Conservation (phyloP, 2,888 invertebrate species). For the Notodonta ziczac region DNA sequence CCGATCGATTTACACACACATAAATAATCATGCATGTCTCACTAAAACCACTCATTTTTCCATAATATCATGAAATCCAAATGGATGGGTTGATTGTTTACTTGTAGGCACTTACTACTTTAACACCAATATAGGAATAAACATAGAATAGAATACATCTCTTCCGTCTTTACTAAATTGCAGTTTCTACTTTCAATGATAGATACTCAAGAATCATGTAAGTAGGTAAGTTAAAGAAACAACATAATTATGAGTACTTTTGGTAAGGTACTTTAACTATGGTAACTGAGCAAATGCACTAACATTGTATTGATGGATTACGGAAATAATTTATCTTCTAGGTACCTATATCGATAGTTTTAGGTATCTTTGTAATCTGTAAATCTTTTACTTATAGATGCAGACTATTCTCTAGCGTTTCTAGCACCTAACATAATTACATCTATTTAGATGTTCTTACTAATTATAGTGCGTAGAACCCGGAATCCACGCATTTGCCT, state of each 20-base stretch:
- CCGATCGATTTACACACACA: constrained; percentile 55
- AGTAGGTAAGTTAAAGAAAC: too few species aligned
- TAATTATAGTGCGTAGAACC: constrained; percentile 37
- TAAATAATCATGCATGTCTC: constrained; percentile 69
- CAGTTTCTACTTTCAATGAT: constrained; percentile 5
- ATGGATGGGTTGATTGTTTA: constrained; percentile 9
- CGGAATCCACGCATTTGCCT: constrained; percentile 41
- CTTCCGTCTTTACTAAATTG: constrained; percentile 20
- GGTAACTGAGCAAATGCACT: too few species aligned
- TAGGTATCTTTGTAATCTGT: not conserved
- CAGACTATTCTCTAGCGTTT: constrained; percentile 62
- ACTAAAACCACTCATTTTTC: constrained; percentile 45
- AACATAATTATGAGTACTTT: too few species aligned
- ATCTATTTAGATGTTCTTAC: constrained; percentile 39
- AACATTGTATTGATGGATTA: too few species aligned
- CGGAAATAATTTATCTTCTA: not conserved
- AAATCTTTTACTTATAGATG: constrained; percentile 46
- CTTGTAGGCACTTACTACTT: constrained; percentile 2
- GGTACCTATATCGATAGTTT: not conserved
- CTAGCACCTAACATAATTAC: constrained; percentile 58
- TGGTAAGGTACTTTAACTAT: too few species aligned
- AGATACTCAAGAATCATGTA: too few species aligned
- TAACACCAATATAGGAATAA: not conserved
- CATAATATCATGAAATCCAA: constrained; percentile 18
- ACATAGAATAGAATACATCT: not conserved